Evolutionary conservation across 2,113 vertebrate species (phyloP).

Genomic region (Turnix velox): DNA sequence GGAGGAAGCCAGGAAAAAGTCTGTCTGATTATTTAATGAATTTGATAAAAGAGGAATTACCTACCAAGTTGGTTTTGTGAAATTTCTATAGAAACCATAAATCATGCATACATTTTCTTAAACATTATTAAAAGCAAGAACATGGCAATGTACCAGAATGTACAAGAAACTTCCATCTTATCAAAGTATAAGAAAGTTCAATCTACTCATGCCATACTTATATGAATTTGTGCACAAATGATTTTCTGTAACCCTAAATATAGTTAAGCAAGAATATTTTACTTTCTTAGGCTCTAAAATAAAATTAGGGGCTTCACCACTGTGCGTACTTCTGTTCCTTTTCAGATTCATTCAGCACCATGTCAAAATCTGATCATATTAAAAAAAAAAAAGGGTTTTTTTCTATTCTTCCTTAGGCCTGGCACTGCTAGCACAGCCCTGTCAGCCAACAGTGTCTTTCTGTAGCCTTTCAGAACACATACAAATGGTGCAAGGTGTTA

Average conservation of each 20-base stretch:
- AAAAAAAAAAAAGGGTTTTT: neutral
- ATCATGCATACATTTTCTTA: neutral
- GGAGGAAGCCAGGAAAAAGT: neutral
- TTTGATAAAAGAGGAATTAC: slow-evolving; percentile 7
- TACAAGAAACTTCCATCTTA: neutral
- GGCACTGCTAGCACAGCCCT: neutral
- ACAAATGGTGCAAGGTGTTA: slow-evolving; percentile 60
- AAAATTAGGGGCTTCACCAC: neutral
- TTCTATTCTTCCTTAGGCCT: neutral
- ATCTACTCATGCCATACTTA: neutral
- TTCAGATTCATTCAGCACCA: neutral
- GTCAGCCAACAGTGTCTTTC: neutral
- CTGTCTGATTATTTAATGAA: neutral
- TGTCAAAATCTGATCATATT: neutral
- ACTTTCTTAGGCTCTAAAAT: neutral
- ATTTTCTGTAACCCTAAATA: neutral
- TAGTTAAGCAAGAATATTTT: neutral
- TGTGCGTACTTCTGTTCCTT: neutral
- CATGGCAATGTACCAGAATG: neutral
- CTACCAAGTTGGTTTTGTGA: neutral
- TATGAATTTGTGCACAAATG: neutral
- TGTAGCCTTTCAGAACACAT: neutral
- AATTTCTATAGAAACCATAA: neutral
- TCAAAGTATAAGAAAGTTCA: neutral
- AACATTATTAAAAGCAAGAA: neutral